Percentiles rank a stretch among this genome's conserved stretches.
Conservation (phyloP, 2,797 vertebrate species). For the Sparidentex hasta region DNA sequence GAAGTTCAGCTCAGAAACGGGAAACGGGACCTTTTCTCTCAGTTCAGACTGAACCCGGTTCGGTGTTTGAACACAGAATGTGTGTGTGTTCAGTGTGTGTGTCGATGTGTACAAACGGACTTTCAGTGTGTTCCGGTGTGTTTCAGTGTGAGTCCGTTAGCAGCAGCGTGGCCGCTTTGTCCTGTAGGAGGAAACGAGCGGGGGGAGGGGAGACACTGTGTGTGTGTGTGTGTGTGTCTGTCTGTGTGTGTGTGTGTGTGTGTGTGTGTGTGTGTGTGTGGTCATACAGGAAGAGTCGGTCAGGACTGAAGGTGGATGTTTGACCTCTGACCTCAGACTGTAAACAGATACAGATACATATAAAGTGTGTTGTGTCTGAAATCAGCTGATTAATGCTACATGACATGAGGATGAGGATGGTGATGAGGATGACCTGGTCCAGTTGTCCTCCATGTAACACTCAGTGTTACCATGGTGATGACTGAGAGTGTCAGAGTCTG, state of each 20-base stretch:
- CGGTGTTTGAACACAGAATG: no score
- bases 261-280: background rate
- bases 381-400: no score
- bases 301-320: constrained; percentile 32
- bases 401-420: no score
- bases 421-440: no score
- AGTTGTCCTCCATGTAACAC: no score
- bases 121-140: constrained; percentile 11
- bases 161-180: constrained; percentile 81
- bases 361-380: no score
- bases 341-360: no score
- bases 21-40: constrained; percentile 37
- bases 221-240: constrained; percentile 11
- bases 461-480: no score
- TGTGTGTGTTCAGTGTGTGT: background rate
- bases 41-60: constrained; percentile 6
- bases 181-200: constrained; percentile 71
- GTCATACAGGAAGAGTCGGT: constrained; percentile 52
- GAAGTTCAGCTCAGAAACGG: constrained; percentile 36
- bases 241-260: constrained; percentile 14
- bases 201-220: constrained; percentile 61
- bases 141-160: constrained; percentile 53
- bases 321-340: constrained; percentile 45
- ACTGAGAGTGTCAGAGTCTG: no score
- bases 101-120: background rate